Base-by-base conservation (phyloP, 2,113 vertebrate species). In the Lagopus leucura region DNA sequence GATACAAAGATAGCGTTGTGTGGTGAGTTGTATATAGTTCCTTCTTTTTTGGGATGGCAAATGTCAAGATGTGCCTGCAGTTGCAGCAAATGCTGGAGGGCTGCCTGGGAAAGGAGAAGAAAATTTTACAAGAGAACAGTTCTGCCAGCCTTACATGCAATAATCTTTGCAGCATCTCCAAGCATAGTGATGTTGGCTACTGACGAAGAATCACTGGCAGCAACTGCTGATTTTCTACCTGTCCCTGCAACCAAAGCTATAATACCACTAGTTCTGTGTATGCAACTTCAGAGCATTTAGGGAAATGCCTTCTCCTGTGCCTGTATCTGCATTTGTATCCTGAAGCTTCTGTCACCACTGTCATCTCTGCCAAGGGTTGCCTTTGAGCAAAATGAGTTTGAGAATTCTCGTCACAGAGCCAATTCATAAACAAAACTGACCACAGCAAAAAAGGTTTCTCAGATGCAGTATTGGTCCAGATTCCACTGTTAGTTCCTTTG, bases 221-320 rank as follows among this genome's bases (percentile, higher is more conserved):
- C 93, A 91, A 83, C 88, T 95, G 88, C 86, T 92, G 69, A 30
- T 90, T 80, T 86, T 90, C 90, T 94, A 94, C 90, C 92, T 95
- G 93, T 90, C 70, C 69, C 72, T 91, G 78, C 79, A 93, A 71
- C 72, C 69, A 82, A 85, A 82, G 72, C 86, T 86, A 2, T 40
- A 66, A 70, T 85, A 61, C 85, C 55, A 7, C 60, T 82, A 52
- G 24, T 64, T 54, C 76, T 92, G 72, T n/a, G 42, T 70, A 12
- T 67, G 55, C 69, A 71, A 2, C 76, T 91, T 95, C 69, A 86
- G 77, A 94, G 90, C 76, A 47, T 34, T 52, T 52, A 5, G 2
- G 32, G 66, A 88, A 90, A 47, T 83, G 61, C 83, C 52, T 84
- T 90, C 80, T 66, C 42, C 69, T 43, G 17, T 65, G 74, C 85